phyloP scores from a whole-genome alignment of 2,888 invertebrate genomes.

The Scaptodrosophila latifasciaeformis region DNA sequence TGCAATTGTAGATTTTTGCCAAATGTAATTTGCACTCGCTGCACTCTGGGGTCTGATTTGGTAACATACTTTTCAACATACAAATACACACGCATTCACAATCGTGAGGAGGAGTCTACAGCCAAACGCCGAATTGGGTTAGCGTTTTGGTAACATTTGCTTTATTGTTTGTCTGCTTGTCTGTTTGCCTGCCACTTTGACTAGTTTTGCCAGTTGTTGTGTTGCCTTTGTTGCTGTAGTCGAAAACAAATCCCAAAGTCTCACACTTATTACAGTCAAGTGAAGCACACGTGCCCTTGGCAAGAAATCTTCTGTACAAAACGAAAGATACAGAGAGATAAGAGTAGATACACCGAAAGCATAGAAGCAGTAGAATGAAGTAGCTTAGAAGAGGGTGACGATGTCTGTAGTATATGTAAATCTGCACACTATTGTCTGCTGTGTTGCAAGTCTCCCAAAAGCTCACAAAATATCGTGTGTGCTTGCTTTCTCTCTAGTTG shows the following conservation, averaged over 20 bases:
- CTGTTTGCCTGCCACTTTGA: slow-evolving; percentile 1
- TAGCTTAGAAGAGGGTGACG: too few species aligned
- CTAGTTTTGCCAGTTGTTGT: slow-evolving; percentile 10
- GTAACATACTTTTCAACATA: slow-evolving; percentile 42
- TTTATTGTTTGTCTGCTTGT: slow-evolving; percentile 40
- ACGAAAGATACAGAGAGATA: too few species aligned
- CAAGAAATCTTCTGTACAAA: slow-evolving; percentile 4
- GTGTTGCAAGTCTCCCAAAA: slow-evolving; percentile 10
- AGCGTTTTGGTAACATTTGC: slow-evolving; percentile 6
- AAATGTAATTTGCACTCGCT: slow-evolving; percentile 46
- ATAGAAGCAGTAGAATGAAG: too few species aligned
- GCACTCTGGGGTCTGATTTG: slow-evolving; percentile 57
- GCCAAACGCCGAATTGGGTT: background rate
- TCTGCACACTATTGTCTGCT: slow-evolving; percentile 46
- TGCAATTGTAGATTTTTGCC: background rate
- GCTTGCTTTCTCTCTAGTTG: background rate
- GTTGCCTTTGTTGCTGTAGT: slow-evolving; percentile 15
- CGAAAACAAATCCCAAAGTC: slow-evolving; percentile 54
- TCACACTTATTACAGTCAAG: slow-evolving; percentile 58
- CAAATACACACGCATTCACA: too few species aligned
- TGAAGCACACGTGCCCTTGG: slow-evolving; percentile 18
- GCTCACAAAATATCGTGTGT: background rate
- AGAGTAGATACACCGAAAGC: too few species aligned
- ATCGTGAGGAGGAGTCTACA: too few species aligned
- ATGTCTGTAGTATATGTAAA: slow-evolving; percentile 53